Conservation (phyloP, 1,140 invertebrate species). For the Tetragnatha versicolor region DNA sequence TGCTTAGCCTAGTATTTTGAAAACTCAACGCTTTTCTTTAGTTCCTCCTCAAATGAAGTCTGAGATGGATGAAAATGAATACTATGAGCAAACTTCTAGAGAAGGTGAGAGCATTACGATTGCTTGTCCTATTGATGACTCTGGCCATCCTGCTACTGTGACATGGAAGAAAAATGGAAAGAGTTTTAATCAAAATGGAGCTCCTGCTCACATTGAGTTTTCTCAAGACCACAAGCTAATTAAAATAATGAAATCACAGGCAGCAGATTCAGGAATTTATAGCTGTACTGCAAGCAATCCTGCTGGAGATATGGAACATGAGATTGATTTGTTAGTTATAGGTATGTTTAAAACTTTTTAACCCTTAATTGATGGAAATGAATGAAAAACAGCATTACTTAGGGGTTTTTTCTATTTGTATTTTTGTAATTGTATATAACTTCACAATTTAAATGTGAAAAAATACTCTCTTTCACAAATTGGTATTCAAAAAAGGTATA, state of each 20-base stretch:
- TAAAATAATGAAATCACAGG: constrained; percentile 36
- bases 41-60: constrained; percentile 45
- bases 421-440: too few relatives aligned
- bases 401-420: too few relatives aligned
- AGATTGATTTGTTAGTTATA: constrained; percentile 24
- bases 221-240: constrained; percentile 37
- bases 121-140: constrained; percentile 29
- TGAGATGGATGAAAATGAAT: neutral
- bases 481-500: too few relatives aligned
- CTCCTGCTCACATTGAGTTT: constrained; percentile 19
- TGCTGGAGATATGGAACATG: constrained; percentile 47
- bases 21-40: constrained; percentile 2
- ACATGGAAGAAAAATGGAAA: constrained; percentile 49
- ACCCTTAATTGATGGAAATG: too few relatives aligned
- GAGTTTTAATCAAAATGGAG: neutral
- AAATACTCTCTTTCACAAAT: too few relatives aligned
- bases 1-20: neutral
- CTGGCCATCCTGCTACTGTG: neutral
- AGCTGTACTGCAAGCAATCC: constrained; percentile 47
- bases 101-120: constrained; percentile 42
- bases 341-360: too few relatives aligned
- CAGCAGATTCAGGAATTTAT: constrained; percentile 37
- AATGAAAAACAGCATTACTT: too few relatives aligned
- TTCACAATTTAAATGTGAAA: too few relatives aligned
- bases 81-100: neutral